Conservation (phyloP, 2,888 invertebrate species). For the Azorinus chamasolen region DNA sequence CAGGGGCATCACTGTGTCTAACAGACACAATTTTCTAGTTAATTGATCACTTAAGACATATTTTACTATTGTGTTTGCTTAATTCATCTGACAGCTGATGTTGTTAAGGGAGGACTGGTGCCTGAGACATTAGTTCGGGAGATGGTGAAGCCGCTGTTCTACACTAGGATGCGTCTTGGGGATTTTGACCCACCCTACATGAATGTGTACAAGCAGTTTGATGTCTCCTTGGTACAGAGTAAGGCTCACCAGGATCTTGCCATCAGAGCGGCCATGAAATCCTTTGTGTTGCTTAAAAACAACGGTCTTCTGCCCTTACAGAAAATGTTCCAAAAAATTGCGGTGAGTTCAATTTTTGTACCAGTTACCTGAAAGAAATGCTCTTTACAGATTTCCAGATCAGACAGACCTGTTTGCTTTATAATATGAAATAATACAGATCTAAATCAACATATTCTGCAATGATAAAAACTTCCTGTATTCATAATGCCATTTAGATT, state of each 20-base stretch:
- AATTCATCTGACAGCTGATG: slow-evolving; percentile 33
- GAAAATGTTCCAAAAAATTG: slow-evolving; percentile 28
- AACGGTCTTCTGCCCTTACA: slow-evolving; percentile 60
- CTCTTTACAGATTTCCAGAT: too few relatives aligned
- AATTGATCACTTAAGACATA: too few relatives aligned
- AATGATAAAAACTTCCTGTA: too few relatives aligned
- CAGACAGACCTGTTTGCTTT: too few relatives aligned
- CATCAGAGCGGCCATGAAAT: slow-evolving; percentile 73
- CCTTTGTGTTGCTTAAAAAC: slow-evolving; percentile 80
- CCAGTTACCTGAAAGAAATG: too few relatives aligned
- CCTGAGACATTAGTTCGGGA: slow-evolving; percentile 44
- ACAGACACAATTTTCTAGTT: too few relatives aligned
- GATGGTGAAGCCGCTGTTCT: slow-evolving; percentile 68
- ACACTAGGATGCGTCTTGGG: slow-evolving; percentile 74
- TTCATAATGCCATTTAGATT: too few relatives aligned
- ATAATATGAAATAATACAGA: too few relatives aligned
- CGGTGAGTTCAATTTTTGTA: too few relatives aligned
- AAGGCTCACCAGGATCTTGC: slow-evolving; percentile 69
- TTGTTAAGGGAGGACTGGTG: slow-evolving; percentile 44
- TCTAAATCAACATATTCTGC: too few relatives aligned
- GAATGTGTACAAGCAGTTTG: slow-evolving; percentile 56
- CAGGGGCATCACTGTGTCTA: too few relatives aligned
- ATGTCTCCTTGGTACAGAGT: slow-evolving; percentile 57
- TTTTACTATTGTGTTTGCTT: background rate
- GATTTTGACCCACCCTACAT: slow-evolving; percentile 73